phyloP scores from a whole-genome alignment of 2,888 invertebrate species.

The Elegia similella region DNA sequence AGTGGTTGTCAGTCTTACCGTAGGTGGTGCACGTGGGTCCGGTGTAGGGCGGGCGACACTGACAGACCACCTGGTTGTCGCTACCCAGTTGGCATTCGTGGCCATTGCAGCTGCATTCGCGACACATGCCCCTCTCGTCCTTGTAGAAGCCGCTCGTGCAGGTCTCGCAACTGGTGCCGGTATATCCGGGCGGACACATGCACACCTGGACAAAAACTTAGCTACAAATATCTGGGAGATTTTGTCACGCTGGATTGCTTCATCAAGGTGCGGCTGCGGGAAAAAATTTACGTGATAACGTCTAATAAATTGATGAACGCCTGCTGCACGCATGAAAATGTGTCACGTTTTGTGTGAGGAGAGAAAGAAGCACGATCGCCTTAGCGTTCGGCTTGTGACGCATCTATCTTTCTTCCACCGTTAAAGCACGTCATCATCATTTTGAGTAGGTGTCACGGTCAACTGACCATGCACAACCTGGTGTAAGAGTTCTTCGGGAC shows the following conservation, averaged over 20 bases:
- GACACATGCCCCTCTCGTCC: slow-evolving; percentile 84
- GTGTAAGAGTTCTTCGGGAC: too few species aligned
- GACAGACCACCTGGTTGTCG: slow-evolving; percentile 84
- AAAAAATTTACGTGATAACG: too few species aligned
- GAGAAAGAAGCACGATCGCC: too few species aligned
- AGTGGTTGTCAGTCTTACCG: slow-evolving; percentile 40
- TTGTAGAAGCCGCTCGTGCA: slow-evolving; percentile 88
- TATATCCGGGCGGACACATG: slow-evolving; percentile 90
- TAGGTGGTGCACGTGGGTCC: slow-evolving; percentile 83
- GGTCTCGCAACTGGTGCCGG: slow-evolving; percentile 91
- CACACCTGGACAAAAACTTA: slow-evolving; percentile 77
- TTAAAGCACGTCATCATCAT: too few species aligned
- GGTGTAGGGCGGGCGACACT: slow-evolving; percentile 85
- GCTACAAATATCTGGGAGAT: slow-evolving; percentile 9
- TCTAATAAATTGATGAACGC: too few species aligned
- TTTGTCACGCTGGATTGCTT: neutral
- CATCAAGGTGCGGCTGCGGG: too few species aligned
- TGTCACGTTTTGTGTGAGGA: too few species aligned
- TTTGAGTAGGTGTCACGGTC: too few species aligned
- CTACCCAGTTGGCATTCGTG: slow-evolving; percentile 83
- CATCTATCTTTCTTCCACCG: too few species aligned
- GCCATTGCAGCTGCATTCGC: slow-evolving; percentile 89
- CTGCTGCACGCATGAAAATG: too few species aligned
- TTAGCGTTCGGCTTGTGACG: too few species aligned
- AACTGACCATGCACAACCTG: too few species aligned